phyloP scores from a whole-genome alignment of 2,888 invertebrate species.

The Octodonta nipae region DNA sequence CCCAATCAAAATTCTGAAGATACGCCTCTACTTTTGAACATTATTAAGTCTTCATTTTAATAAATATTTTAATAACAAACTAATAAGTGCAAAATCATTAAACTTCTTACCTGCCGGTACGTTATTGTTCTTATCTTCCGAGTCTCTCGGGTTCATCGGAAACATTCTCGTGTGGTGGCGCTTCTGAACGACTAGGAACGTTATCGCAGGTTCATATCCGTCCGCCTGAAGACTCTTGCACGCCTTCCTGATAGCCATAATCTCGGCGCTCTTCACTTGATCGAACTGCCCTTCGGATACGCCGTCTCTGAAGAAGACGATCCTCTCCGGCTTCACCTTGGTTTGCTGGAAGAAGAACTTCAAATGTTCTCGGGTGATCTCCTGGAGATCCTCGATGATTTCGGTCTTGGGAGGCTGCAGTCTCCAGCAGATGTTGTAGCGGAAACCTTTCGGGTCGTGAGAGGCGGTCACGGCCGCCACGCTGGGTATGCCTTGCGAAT shows the following conservation, averaged over 20 bases:
- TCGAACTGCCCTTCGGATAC: constrained; percentile 77
- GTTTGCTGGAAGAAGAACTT: constrained; percentile 39
- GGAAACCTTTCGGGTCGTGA: constrained; percentile 50
- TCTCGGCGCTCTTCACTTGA: constrained; percentile 51
- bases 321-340: constrained; percentile 45
- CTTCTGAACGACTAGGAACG: constrained; percentile 91
- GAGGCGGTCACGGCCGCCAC: constrained; percentile 67
- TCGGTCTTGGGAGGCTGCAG: constrained; percentile 63
- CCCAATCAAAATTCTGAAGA: too few species aligned
- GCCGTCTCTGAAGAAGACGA: constrained; percentile 73
- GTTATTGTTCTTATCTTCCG: constrained; percentile 50
- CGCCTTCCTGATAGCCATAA: constrained; percentile 55
- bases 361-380: constrained; percentile 44
- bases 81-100: neutral
- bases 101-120: constrained; percentile 36
- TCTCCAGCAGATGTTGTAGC: constrained; percentile 63
- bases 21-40: too few species aligned
- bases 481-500: constrained; percentile 49
- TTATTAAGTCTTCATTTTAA: too few species aligned
- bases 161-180: constrained; percentile 79
- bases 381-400: constrained; percentile 59
- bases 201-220: constrained; percentile 59
- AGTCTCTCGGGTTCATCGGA: constrained; percentile 31
- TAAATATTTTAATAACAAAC: too few species aligned
- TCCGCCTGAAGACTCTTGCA: constrained; percentile 38